A percentile compares a stretch with the other conserved stretches of the same genome.
These are phyloP conservation scores for Zosterops japonicus DNA, from an alignment of 2,113 vertebrate species.

Conservation along the genomic window DNA sequence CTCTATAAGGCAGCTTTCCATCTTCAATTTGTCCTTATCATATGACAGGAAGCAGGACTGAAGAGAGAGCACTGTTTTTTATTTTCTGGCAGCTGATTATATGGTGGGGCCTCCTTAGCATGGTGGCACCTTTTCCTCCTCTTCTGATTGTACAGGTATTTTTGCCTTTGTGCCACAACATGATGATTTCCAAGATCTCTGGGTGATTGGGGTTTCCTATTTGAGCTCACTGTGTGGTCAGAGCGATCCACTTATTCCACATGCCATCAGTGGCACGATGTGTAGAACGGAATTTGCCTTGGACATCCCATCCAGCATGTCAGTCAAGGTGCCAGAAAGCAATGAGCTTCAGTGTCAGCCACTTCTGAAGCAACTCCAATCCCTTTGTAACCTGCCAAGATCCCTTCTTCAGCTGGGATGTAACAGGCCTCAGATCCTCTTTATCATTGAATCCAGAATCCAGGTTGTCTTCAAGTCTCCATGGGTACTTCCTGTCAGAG, in stretches of 20 bases:
- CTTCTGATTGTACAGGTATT: neutral
- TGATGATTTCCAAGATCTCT: neutral
- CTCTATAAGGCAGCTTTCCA: neutral
- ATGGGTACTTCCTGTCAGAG: neutral
- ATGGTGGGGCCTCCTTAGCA: neutral
- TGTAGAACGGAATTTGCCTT: neutral
- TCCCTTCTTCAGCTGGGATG: neutral
- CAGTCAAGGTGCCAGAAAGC: neutral
- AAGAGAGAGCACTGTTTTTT: neutral
- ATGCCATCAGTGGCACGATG: neutral
- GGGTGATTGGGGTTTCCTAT: neutral
- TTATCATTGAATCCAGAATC: neutral
- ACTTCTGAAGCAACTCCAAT: neutral
- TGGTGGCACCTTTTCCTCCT: neutral
- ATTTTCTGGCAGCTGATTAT: neutral
- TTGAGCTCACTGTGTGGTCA: neutral
- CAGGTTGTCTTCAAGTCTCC: too few relatives aligned
- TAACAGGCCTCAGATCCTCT: neutral
- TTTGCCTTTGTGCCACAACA: neutral
- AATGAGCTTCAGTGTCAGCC: neutral
- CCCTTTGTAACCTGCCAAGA: neutral
- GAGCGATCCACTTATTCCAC: fast-evolving
- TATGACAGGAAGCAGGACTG: neutral
- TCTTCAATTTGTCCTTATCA: neutral
- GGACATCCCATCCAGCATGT: neutral